Evolutionary conservation across 1,140 invertebrate genomes (phyloP).

Genomic region (Drosophila sp.): DNA sequence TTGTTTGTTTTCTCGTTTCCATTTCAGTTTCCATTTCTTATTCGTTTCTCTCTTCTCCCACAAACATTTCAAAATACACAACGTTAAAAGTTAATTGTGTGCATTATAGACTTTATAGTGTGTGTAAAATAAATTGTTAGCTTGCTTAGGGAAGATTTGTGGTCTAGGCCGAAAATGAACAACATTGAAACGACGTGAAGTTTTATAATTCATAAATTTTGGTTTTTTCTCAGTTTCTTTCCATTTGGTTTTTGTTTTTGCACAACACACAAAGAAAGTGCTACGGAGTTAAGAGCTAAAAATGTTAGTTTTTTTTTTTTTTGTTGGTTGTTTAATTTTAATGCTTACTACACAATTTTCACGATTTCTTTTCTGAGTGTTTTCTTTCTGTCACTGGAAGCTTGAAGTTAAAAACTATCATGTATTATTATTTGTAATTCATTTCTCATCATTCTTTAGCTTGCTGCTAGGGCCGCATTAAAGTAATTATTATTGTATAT

Average conservation of each 20-base stretch:
- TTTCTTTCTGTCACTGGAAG: slow-evolving; percentile 78
- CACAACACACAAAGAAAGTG: slow-evolving; percentile 80
- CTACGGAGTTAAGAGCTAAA: slow-evolving; percentile 78
- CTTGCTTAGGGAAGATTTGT: slow-evolving; percentile 72
- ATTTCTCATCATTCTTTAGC: slow-evolving; percentile 49
- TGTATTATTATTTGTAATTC: slow-evolving; percentile 47
- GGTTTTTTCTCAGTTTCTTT: slow-evolving; percentile 32
- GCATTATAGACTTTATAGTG: slow-evolving; percentile 58
- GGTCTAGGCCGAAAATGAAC: slow-evolving; percentile 65
- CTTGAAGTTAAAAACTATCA: slow-evolving; percentile 76
- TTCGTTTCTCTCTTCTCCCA: slow-evolving; percentile 40
- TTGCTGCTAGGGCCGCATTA: slow-evolving; percentile 71
- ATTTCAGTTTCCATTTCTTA: too few species aligned
- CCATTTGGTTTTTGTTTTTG: slow-evolving; percentile 42
- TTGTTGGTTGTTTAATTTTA: slow-evolving; percentile 55
- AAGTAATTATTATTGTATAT: slow-evolving; percentile 84
- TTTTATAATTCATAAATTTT: slow-evolving; percentile 46
- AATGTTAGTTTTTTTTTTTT: slow-evolving; percentile 41
- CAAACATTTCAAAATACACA: slow-evolving; percentile 68
- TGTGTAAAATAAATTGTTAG: slow-evolving; percentile 78
- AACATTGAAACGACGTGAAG: slow-evolving; percentile 72
- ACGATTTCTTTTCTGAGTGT: slow-evolving; percentile 57
- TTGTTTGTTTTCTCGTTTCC: neutral
- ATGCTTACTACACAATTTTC: slow-evolving; percentile 77
- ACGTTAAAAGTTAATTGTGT: slow-evolving; percentile 65